Conservation (phyloP, 1,140 invertebrate genomes). For the Kradibia gibbosae region DNA sequence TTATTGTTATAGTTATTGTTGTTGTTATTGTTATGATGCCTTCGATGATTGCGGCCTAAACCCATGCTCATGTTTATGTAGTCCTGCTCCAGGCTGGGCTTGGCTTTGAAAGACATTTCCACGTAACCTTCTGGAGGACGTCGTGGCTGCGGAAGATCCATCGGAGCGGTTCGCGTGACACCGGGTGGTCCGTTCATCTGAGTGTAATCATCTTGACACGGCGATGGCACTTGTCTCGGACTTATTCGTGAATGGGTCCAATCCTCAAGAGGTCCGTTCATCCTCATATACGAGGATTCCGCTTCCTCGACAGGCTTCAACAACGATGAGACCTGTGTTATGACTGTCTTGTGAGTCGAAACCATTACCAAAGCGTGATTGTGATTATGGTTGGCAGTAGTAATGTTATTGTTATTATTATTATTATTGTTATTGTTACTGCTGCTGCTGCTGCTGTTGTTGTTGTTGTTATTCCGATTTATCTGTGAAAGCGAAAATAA, state of each 20-base stretch:
- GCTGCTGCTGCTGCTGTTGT: conserved; percentile 58
- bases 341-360: conserved; percentile 64
- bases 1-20: too few relatives aligned
- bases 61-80: conserved; percentile 71
- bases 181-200: conserved; percentile 71
- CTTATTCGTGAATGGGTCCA: conserved; percentile 63
- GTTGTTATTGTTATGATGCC: conserved; percentile 52
- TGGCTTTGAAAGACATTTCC: conserved; percentile 74
- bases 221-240: conserved; percentile 66
- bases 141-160: conserved; percentile 70
- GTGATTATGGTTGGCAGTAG: conserved; percentile 70
- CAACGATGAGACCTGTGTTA: conserved; percentile 48
- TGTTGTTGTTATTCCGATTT: conserved; percentile 67
- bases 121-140: conserved; percentile 76
- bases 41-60: conserved; percentile 54
- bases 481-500: conserved; percentile 58
- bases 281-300: conserved; percentile 66
- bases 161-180: conserved; percentile 65
- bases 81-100: conserved; percentile 65
- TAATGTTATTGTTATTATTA: conserved; percentile 67
- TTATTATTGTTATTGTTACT: conserved; percentile 60
- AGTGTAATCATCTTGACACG: conserved; percentile 68
- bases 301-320: conserved; percentile 70
- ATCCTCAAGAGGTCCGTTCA: conserved; percentile 63
- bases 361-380: conserved; percentile 61